Evolutionary conservation across 2,797 vertebrate species (phyloP).

Genomic region (Rhyacichthys aspro): DNA sequence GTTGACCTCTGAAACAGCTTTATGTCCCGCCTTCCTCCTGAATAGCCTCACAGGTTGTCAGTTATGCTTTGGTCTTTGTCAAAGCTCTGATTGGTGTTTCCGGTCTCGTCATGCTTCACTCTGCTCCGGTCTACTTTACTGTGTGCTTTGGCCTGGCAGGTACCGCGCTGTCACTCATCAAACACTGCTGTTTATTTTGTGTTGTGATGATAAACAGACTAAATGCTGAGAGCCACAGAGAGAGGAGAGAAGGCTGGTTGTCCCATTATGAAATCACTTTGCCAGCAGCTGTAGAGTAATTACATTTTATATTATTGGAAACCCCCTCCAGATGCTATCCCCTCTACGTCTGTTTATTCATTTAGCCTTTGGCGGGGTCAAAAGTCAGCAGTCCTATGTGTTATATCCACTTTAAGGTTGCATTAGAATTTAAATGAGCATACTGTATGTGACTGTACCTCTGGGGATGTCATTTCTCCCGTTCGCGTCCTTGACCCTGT

Average conservation of each 20-base stretch:
- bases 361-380: slow-evolving; percentile 42
- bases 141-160: slow-evolving; percentile 40
- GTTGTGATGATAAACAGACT: slow-evolving; percentile 24
- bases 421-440: slow-evolving; percentile 36
- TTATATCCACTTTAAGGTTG: slow-evolving; percentile 14
- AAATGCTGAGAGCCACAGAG: slow-evolving; percentile 28
- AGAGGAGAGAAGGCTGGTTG: slow-evolving; percentile 15
- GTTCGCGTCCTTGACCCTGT: slow-evolving; percentile 47
- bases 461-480: slow-evolving; percentile 20
- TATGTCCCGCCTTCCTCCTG: slow-evolving; percentile 14
- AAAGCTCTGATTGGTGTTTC: too few relatives aligned
- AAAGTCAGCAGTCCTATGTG: slow-evolving; percentile 40
- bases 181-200: slow-evolving; percentile 1
- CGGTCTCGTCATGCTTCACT: slow-evolving; percentile 6
- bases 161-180: slow-evolving; percentile 51
- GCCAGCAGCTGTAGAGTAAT: slow-evolving; percentile 55
- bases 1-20: slow-evolving; percentile 49
- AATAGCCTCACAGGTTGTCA: slow-evolving; percentile 10
- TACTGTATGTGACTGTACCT: not conserved
- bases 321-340: slow-evolving; percentile 63
- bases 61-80: slow-evolving; percentile 14
- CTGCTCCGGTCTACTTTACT: not conserved
- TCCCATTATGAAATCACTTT: slow-evolving; percentile 58
- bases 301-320: slow-evolving; percentile 60
- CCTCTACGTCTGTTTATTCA: slow-evolving; percentile 55